phyloP scores from a whole-genome alignment of 2,888 invertebrate genomes.

The Charanyca ferruginea region DNA sequence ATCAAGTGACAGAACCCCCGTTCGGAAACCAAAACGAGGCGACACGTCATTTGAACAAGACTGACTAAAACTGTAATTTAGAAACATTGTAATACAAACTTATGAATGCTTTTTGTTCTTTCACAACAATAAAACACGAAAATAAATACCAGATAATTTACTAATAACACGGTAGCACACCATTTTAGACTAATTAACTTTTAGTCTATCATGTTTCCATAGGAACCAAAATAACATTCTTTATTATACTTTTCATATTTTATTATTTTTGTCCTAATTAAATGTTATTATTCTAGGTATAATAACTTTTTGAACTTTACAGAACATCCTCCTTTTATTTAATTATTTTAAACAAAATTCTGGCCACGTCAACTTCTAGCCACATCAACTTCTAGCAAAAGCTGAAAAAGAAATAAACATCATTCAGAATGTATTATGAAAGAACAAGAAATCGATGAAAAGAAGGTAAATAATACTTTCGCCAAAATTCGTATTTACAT shows the following conservation, averaged over 20 bases:
- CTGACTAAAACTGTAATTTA: constrained; percentile 1
- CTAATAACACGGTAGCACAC: background rate
- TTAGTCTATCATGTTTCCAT: constrained; percentile 38
- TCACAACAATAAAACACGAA: too few species aligned
- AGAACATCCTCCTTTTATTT: background rate
- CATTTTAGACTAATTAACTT: background rate
- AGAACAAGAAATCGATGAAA: background rate
- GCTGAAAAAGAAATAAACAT: constrained; percentile 14
- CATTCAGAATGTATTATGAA: constrained; percentile 14
- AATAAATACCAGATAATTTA: background rate
- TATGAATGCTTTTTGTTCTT: background rate
- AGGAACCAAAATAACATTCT: constrained; percentile 34
- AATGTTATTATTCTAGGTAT: background rate
- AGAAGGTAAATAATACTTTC: background rate
- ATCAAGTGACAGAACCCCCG: constrained; percentile 60
- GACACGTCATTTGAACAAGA: constrained; percentile 64
- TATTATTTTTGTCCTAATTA: background rate
- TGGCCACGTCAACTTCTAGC: constrained; percentile 37
- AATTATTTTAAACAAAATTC: background rate
- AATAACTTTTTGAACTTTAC: background rate
- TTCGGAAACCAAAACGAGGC: constrained; percentile 53
- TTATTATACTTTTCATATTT: constrained; percentile 3
- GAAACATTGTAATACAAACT: background rate
- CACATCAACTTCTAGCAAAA: constrained; percentile 21
- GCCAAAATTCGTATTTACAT: background rate